phyloP scores from a whole-genome alignment of 2,888 invertebrate species.

The Cyclophora albipunctata region DNA sequence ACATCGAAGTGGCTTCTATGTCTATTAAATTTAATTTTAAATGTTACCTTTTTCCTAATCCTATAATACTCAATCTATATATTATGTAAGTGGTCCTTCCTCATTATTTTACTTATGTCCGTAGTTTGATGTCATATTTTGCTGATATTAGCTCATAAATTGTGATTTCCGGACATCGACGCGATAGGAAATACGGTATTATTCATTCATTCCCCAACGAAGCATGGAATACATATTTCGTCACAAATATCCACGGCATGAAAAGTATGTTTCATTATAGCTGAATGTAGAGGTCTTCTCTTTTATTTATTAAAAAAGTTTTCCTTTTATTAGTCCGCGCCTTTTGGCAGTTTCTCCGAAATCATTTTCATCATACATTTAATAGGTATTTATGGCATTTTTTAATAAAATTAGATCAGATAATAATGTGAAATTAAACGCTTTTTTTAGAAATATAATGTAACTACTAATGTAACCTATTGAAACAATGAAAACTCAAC shows the following conservation, averaged over 20 bases:
- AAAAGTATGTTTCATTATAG: conserved; percentile 13
- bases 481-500: no score
- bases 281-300: conserved; percentile 3
- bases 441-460: no score
- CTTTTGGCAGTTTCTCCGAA: conserved; percentile 1
- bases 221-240: conserved; percentile 4
- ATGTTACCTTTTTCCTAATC: no score
- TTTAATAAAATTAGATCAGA: no score
- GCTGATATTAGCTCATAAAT: neutral
- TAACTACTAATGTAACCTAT: no score
- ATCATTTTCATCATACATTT: conserved; percentile 7
- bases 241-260: conserved; percentile 11
- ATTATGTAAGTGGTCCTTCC: no score
- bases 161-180: neutral
- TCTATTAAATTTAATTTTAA: no score
- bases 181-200: neutral
- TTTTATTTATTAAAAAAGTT: conserved; percentile 34
- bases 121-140: neutral
- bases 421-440: no score
- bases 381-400: no score
- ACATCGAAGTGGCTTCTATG: no score
- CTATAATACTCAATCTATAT: no score
- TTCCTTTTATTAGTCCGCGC: conserved; percentile 18
- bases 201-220: neutral
- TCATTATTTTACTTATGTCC: no score